Conservation (phyloP, 2,888 invertebrate species). For the Phytoseiulus persimilis region DNA sequence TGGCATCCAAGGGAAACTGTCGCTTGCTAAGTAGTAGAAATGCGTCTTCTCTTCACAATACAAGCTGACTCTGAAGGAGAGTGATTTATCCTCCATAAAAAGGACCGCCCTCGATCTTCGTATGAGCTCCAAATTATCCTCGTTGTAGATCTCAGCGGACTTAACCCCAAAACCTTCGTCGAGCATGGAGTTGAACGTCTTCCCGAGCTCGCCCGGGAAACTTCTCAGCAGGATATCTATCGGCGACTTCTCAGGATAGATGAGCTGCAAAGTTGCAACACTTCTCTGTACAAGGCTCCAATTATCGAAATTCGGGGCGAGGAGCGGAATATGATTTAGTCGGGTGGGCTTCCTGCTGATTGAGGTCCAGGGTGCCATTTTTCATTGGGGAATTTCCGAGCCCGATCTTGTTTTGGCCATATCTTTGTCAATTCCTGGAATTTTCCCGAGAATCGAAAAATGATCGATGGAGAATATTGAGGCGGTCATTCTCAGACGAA, state of each 20-base stretch:
- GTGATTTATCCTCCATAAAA: constrained; percentile 1
- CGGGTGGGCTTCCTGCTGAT: too few relatives aligned
- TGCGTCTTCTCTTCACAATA: neutral
- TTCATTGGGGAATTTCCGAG: too few relatives aligned
- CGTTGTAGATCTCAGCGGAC: neutral
- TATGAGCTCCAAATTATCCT: neutral
- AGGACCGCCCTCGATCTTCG: neutral
- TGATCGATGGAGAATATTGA: too few relatives aligned
- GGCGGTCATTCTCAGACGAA: too few relatives aligned
- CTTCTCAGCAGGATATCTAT: neutral
- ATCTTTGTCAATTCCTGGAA: too few relatives aligned
- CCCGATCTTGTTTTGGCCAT: too few relatives aligned
- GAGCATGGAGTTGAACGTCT: neutral
- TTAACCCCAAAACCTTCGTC: neutral
- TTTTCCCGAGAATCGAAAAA: too few relatives aligned
- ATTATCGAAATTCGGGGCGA: too few relatives aligned
- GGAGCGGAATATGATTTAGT: too few relatives aligned
- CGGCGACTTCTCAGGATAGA: constrained; percentile 7
- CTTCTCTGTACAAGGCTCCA: too few relatives aligned
- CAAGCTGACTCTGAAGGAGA: neutral
- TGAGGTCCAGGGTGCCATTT: too few relatives aligned
- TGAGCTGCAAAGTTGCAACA: neutral
- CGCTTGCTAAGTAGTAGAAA: neutral
- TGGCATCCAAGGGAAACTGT: constrained; percentile 7
- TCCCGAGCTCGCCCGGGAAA: neutral